These are phyloP conservation scores for Pluvianellus socialis DNA, from an alignment of 2,113 vertebrate genomes.

Conservation along the genomic window DNA sequence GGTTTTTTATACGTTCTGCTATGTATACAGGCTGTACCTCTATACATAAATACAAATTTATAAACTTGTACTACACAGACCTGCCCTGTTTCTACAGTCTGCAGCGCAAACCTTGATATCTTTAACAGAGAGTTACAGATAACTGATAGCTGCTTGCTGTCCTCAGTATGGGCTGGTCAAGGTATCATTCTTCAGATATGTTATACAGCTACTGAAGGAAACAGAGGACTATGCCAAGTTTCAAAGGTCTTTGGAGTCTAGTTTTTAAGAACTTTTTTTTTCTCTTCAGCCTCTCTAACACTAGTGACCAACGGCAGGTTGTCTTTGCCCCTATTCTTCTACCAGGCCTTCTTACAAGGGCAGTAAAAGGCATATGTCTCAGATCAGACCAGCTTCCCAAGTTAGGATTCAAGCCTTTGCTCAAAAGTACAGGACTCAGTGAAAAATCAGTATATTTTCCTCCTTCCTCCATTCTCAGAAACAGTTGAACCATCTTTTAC, in stretches of 20 bases:
- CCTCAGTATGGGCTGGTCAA: background rate
- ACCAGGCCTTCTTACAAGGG: background rate
- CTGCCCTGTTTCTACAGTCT: background rate
- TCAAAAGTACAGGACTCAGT: background rate
- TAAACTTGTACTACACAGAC: background rate
- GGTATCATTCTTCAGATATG: background rate
- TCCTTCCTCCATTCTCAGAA: background rate
- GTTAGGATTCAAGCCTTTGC: background rate
- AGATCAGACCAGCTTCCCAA: background rate
- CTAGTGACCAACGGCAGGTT: background rate
- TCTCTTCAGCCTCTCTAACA: background rate
- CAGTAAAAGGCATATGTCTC: background rate
- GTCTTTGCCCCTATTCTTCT: background rate
- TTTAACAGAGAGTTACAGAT: background rate
- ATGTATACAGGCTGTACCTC: background rate
- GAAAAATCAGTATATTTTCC: background rate
- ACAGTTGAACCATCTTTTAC: background rate
- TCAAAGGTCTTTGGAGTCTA: background rate
- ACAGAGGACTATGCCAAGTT: background rate
- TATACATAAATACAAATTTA: background rate
- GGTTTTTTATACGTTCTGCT: background rate
- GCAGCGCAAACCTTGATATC: background rate
- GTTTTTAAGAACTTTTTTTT: background rate
- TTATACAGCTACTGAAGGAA: background rate
- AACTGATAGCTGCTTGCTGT: background rate